Percentiles rank a stretch among this genome's conserved stretches.
These are phyloP conservation scores for Sprattus sprattus DNA, from an alignment of 2,113 vertebrate genomes.

Conservation along the genomic window DNA sequence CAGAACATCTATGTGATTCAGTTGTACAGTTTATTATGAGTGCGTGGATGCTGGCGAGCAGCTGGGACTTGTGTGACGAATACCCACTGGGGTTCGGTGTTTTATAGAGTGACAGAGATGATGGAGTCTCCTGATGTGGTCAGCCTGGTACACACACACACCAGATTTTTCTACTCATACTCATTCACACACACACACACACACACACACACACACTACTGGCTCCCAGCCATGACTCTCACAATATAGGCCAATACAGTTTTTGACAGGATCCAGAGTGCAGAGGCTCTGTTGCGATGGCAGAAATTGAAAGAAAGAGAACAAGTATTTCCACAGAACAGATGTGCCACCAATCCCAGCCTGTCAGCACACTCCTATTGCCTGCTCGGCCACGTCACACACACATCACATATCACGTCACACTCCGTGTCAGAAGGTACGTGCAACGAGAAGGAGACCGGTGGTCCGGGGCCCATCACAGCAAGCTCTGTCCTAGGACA, in stretches of 20 bases:
- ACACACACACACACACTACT: slow-evolving; percentile 20
- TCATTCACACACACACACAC: slow-evolving; percentile 12
- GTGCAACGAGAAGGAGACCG: background rate
- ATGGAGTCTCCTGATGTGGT: slow-evolving; percentile 17
- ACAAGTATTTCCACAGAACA: background rate
- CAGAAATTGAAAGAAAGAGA: background rate
- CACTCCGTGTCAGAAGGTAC: background rate
- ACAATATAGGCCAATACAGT: background rate
- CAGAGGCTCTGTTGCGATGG: background rate
- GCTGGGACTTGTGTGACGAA: background rate
- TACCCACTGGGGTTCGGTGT: background rate
- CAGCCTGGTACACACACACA: background rate
- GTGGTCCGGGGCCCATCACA: background rate
- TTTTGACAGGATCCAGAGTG: background rate
- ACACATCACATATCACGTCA: background rate
- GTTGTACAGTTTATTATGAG: background rate
- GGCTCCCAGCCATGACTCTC: slow-evolving; percentile 1
- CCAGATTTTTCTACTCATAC: background rate
- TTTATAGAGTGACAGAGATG: background rate
- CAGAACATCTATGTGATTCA: background rate
- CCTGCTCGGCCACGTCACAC: background rate
- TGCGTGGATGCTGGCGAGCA: background rate
- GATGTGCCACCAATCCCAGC: background rate
- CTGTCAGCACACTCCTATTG: background rate
- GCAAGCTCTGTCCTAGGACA: background rate